phyloP scores from a whole-genome alignment of 2,113 vertebrate species.

The Sapajus apella region DNA sequence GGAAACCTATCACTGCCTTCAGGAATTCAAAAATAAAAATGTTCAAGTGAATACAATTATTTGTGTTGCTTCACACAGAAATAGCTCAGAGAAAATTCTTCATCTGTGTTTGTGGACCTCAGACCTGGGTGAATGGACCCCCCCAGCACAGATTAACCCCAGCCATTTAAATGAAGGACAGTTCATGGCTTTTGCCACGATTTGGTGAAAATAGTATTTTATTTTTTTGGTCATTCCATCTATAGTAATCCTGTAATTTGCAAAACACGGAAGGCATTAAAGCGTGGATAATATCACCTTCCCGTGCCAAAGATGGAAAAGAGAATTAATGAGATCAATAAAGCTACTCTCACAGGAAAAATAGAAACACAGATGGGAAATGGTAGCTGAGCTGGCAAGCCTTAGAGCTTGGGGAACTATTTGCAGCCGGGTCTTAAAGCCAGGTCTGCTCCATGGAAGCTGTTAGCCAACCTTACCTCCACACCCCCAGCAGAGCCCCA shows the following conservation, averaged over 20 bases:
- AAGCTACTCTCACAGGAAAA: slow-evolving; percentile 78
- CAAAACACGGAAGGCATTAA: slow-evolving; percentile 78
- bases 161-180: slow-evolving; percentile 59
- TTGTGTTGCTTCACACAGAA: background rate
- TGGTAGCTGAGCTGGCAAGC: slow-evolving; percentile 66
- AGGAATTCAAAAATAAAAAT: slow-evolving; percentile 56
- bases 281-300: slow-evolving; percentile 73
- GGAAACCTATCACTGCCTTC: slow-evolving; percentile 36
- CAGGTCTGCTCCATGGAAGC: slow-evolving; percentile 64
- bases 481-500: background rate
- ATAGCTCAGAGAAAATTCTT: background rate
- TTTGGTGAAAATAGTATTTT: slow-evolving; percentile 71
- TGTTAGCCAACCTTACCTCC: fast-evolving
- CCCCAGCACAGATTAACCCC: background rate
- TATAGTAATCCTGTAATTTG: slow-evolving; percentile 72
- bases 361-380: slow-evolving; percentile 73
- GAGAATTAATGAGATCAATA: slow-evolving; percentile 81
- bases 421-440: slow-evolving; percentile 63
- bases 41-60: background rate
- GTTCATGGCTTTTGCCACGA: slow-evolving; percentile 44
- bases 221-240: slow-evolving; percentile 41
- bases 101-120: background rate
- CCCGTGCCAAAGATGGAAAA: slow-evolving; percentile 75
- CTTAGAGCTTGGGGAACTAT: slow-evolving; percentile 14
- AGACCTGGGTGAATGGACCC: background rate